A percentile compares a stretch with the other conserved stretches of the same genome.
These are phyloP conservation scores for Cossypha niveicapilla DNA, from an alignment of 2,797 vertebrate genomes.

Conservation along the genomic window DNA sequence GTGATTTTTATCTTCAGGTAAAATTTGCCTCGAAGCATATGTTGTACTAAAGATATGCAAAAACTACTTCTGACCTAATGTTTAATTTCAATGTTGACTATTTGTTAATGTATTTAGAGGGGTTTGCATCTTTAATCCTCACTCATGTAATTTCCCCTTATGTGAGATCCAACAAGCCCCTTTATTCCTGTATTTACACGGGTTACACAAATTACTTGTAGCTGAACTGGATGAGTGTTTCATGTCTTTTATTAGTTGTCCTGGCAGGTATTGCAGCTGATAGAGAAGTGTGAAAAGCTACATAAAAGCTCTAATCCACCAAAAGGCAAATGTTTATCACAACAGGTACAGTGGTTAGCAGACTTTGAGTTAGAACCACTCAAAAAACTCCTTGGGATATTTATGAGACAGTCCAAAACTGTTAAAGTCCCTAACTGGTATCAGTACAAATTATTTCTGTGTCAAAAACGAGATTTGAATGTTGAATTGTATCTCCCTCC, in stretches of 20 bases:
- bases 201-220: not conserved
- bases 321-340: not conserved
- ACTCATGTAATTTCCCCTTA: not conserved
- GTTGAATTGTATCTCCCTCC: not conserved
- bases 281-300: not conserved
- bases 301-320: not conserved
- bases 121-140: not conserved
- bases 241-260: not conserved
- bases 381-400: not conserved
- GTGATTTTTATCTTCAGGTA: not conserved
- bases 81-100: not conserved
- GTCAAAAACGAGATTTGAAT: not conserved
- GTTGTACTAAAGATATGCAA: not conserved
- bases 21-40: not conserved
- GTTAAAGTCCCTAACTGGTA: not conserved
- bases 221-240: not conserved
- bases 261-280: not conserved
- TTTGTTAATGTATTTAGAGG: not conserved
- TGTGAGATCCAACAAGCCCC: accelerated
- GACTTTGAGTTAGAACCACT: not conserved
- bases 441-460: not conserved
- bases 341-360: not conserved
- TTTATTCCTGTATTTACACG: not conserved
- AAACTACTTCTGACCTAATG: not conserved
- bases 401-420: not conserved